Conservation (phyloP, 2,888 invertebrate species). For the Rhaphigaster nebulosa region DNA sequence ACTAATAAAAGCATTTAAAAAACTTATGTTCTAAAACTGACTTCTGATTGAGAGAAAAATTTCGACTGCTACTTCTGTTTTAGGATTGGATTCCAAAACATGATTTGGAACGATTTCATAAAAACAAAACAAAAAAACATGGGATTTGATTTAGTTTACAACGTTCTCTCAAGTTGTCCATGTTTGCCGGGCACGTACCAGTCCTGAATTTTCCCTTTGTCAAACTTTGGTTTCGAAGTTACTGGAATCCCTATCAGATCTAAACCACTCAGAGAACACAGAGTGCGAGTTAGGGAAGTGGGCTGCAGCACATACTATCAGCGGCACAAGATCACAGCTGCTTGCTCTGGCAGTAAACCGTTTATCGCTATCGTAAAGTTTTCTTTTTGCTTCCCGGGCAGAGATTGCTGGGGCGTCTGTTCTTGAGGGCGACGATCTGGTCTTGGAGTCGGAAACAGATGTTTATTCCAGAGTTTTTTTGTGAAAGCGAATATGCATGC, state of each 20-base stretch:
- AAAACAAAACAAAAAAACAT: no score
- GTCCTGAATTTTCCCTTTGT: neutral
- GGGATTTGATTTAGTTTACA: neutral
- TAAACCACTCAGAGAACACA: neutral
- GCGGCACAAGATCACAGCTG: constrained; percentile 30
- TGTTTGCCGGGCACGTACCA: neutral
- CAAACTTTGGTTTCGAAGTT: neutral
- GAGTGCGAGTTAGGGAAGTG: neutral
- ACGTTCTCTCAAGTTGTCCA: neutral
- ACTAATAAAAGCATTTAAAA: no score
- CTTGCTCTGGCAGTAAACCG: constrained; percentile 12
- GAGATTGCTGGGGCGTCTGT: constrained; percentile 7
- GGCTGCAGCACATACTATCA: neutral
- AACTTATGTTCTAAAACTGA: no score
- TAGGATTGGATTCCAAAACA: no score
- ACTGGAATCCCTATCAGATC: neutral
- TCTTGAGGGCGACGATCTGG: neutral
- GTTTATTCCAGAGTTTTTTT: neutral
- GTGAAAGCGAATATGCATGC: neutral
- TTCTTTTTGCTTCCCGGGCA: neutral
- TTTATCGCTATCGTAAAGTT: constrained; percentile 37
- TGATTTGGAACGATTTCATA: no score
- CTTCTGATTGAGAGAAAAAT: no score
- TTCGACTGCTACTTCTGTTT: no score
- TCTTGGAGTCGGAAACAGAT: neutral